Percentiles rank a stretch among this genome's conserved stretches.
phyloP scores from a whole-genome alignment of 1,140 invertebrate species.

The Drosophila virilis region DNA sequence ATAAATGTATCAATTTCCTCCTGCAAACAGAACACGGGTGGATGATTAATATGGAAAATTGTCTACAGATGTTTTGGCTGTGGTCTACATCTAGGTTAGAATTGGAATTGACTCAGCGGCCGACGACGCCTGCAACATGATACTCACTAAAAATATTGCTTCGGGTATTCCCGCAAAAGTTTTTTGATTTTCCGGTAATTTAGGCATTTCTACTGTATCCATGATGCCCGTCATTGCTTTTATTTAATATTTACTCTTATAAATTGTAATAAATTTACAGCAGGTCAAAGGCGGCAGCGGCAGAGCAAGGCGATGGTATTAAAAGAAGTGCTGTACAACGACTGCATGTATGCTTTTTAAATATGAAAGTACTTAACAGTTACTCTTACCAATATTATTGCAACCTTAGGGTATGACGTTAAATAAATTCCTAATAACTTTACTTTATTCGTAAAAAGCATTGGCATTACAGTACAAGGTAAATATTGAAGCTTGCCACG shows the following conservation, averaged over 20 bases:
- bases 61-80: conserved; percentile 50
- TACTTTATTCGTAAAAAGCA: too few species aligned
- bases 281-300: conserved; percentile 54
- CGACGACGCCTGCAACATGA: conserved; percentile 10
- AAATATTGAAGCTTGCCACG: neutral
- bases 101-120: conserved; percentile 11
- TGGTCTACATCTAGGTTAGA: conserved; percentile 62
- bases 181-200: conserved; percentile 86
- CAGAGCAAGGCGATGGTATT: conserved; percentile 48
- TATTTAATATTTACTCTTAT: conserved; percentile 31
- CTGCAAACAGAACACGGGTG: conserved; percentile 85
- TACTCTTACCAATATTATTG: neutral
- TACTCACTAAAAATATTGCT: conserved; percentile 91
- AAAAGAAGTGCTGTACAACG: conserved; percentile 22
- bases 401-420: too few species aligned
- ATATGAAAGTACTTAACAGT: neutral
- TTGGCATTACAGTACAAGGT: neutral
- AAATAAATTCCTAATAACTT: neutral
- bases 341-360: neutral
- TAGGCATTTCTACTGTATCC: conserved; percentile 83
- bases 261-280: conserved; percentile 69
- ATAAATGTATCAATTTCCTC: conserved; percentile 98
- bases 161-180: conserved; percentile 92
- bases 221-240: conserved; percentile 76
- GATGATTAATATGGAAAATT: conserved; percentile 69